phyloP scores from a whole-genome alignment of 2,113 vertebrate genomes.

The Microcebus murinus region DNA sequence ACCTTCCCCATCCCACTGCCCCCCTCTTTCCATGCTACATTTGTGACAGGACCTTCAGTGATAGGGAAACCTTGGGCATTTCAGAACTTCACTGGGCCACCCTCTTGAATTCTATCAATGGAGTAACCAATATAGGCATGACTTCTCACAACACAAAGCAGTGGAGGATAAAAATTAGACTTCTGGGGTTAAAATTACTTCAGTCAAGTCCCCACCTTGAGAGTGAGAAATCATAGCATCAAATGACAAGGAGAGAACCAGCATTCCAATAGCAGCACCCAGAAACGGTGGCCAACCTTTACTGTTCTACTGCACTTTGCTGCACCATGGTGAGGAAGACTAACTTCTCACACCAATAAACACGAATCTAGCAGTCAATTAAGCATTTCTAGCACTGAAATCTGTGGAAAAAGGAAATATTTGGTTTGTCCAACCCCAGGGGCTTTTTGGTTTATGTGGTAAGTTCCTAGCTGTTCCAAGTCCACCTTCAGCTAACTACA shows the following conservation, averaged over 20 bases:
- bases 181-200: neutral
- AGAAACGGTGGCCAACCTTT: neutral
- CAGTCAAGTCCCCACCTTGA: neutral
- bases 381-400: slow-evolving; percentile 26
- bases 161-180: neutral
- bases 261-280: neutral
- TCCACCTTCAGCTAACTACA: neutral
- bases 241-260: neutral
- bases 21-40: neutral
- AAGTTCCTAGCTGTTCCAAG: slow-evolving; percentile 35
- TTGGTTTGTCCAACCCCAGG: slow-evolving; percentile 17
- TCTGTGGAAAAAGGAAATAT: slow-evolving; percentile 50
- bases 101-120: neutral
- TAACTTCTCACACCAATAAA: neutral
- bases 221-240: neutral
- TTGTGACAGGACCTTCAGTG: neutral
- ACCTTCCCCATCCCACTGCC: neutral
- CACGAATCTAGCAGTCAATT: neutral
- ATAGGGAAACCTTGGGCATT: neutral
- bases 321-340: neutral
- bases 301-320: neutral
- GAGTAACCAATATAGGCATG: neutral
- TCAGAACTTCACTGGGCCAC: neutral
- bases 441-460: neutral
- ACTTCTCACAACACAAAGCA: neutral